Evolutionary conservation across 2,797 vertebrate genomes (phyloP), one percentile per base, ranked within the genome.

Genomic region (Esox lucius): DNA sequence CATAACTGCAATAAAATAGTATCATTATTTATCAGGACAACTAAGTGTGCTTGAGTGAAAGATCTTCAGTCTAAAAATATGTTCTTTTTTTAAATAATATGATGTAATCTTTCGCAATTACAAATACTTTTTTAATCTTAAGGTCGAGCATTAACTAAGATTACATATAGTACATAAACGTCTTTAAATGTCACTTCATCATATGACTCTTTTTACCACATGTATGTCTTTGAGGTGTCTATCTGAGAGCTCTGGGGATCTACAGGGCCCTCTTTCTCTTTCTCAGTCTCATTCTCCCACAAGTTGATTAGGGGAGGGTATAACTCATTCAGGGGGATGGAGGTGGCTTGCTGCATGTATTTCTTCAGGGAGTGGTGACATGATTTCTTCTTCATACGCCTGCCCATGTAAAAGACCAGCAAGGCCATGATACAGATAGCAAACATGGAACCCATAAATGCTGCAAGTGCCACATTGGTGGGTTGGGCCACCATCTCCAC

Each of bases 301-400:
- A 95, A 90, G 48, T 93, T 95, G 90, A 96, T 95, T 76, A 95
- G 93, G 0, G 95, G 95, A 0, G 95, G 95, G 83, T 95, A 95
- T 71, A 95, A 91, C 80, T 96, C 94, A 3, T 93, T 93, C n/a
- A 96, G 90, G 0, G 93, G 93, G 81, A 95, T 95, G 78, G 94
- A 91, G 0, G 93, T 90, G 46, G 93, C 91, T 26, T 94, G 93
- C 80, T 95, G 94, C 88, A 95, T 92, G 83, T 94, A 95, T 68
- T 91, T 94, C 87, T 95, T 95, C 76, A 96, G 86, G 0, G 95
- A 94, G 81, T 93, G 93, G 68, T 93, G 92, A 39, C 93, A 94
- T 22, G 91, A 91, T 78, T 94, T 92, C 74, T 94, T 92, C 76
- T 91, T 92, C 69, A 94, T 91, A 4, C 93, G 89, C 0, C 94